phyloP scores from a whole-genome alignment of 2,113 vertebrate genomes.

The Apus apus region DNA sequence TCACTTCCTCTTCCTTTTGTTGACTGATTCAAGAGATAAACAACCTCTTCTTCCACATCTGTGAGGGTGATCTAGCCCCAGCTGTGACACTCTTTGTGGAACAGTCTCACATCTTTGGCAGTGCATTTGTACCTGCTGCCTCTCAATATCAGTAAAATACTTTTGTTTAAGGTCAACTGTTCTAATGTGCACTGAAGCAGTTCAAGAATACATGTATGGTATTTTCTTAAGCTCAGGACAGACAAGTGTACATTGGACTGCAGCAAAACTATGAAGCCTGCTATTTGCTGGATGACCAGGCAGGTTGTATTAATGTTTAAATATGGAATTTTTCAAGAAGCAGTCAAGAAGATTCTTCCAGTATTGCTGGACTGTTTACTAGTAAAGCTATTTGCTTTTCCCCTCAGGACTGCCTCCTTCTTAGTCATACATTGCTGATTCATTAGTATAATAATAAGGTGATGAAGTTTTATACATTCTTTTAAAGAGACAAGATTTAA shows the following conservation, averaged over 20 bases:
- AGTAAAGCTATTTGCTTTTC: neutral
- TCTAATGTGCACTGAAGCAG: neutral
- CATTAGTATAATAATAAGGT: neutral
- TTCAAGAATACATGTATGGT: neutral
- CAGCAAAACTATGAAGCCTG: neutral
- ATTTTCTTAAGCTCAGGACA: neutral
- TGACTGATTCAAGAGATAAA: neutral
- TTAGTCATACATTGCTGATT: neutral
- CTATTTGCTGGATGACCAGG: neutral
- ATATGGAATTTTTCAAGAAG: neutral
- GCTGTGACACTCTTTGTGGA: neutral
- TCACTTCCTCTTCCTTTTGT: neutral
- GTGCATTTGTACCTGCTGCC: neutral
- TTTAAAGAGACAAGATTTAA: neutral
- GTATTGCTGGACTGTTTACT: neutral
- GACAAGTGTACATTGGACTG: neutral
- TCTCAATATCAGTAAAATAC: neutral
- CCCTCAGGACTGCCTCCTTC: neutral
- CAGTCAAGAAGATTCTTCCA: neutral
- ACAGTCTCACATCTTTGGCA: neutral
- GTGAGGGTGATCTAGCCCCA: neutral
- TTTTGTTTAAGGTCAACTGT: neutral
- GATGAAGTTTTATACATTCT: neutral
- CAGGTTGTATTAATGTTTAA: neutral
- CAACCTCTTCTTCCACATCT: neutral